Percentiles rank a stretch among this genome's conserved stretches.
phyloP scores from a whole-genome alignment of 2,113 vertebrate genomes.

The Pachycephala philippinensis region DNA sequence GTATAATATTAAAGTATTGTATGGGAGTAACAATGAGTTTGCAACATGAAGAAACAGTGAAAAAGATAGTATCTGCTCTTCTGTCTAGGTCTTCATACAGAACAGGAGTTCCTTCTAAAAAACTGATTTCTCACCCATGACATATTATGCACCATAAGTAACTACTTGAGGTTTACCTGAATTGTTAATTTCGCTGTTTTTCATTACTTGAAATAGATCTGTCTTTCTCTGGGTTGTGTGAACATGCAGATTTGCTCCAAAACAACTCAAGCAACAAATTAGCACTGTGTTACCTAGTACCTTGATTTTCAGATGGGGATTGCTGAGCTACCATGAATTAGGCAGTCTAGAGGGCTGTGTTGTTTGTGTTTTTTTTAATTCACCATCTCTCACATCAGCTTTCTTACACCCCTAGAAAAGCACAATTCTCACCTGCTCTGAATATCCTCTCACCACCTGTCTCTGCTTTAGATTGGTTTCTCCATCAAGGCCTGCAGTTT shows the following conservation, averaged over 20 bases:
- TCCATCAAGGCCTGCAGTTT: constrained; percentile 90
- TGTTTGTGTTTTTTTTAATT: neutral
- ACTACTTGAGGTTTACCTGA: neutral
- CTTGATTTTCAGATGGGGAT: neutral
- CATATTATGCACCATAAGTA: accelerated
- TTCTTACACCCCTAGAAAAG: neutral
- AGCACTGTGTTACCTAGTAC: neutral
- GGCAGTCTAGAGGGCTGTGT: neutral
- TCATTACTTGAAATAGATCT: neutral
- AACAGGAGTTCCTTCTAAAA: neutral
- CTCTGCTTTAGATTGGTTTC: constrained; percentile 95
- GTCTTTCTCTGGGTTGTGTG: neutral
- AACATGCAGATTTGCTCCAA: neutral
- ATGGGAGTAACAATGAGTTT: neutral
- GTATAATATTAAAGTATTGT: neutral
- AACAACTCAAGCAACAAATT: neutral
- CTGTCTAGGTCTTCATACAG: neutral
- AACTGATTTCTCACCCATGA: neutral
- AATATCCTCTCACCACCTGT: constrained; percentile 83
- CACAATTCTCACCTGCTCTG: constrained; percentile 74
- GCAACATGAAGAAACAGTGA: neutral
- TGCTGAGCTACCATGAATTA: neutral
- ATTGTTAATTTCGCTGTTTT: neutral
- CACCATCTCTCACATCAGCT: neutral
- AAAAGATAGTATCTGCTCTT: neutral